A percentile compares a stretch with the other conserved stretches of the same genome.
Evolutionary conservation across 2,113 vertebrate species (phyloP).

Genomic region (Sminthopsis crassicaudata): DNA sequence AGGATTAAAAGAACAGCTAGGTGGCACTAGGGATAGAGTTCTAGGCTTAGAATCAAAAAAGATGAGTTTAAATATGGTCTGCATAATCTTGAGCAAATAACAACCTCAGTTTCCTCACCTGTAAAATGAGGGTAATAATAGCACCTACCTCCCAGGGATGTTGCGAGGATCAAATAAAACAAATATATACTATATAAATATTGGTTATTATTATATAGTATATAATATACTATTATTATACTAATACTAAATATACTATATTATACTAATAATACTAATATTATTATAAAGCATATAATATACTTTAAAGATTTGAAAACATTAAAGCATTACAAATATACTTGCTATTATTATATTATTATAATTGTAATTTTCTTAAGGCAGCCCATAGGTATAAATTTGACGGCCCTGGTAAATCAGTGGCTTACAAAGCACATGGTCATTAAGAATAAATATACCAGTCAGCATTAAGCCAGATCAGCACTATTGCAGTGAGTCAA

Average conservation of each 20-base stretch:
- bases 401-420: slow-evolving; percentile 84
- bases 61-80: background rate
- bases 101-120: too few species aligned
- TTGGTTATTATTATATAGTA: too few species aligned
- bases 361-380: slow-evolving; percentile 74
- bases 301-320: too few species aligned
- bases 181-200: too few species aligned
- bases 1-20: background rate
- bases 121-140: too few species aligned
- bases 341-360: background rate
- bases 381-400: slow-evolving; percentile 91
- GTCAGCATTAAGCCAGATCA: slow-evolving; percentile 84
- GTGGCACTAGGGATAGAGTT: background rate
- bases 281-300: too few species aligned
- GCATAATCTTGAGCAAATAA: too few species aligned
- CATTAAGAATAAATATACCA: slow-evolving; percentile 90
- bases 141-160: too few species aligned
- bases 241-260: too few species aligned
- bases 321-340: background rate
- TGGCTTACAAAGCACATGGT: slow-evolving; percentile 85
- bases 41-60: background rate
- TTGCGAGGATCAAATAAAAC: too few species aligned
- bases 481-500: slow-evolving; percentile 50
- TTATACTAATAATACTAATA: too few species aligned
- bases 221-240: too few species aligned